Base-by-base conservation (phyloP, 2,797 vertebrate species). In the Hoplostethus mediterraneus region DNA sequence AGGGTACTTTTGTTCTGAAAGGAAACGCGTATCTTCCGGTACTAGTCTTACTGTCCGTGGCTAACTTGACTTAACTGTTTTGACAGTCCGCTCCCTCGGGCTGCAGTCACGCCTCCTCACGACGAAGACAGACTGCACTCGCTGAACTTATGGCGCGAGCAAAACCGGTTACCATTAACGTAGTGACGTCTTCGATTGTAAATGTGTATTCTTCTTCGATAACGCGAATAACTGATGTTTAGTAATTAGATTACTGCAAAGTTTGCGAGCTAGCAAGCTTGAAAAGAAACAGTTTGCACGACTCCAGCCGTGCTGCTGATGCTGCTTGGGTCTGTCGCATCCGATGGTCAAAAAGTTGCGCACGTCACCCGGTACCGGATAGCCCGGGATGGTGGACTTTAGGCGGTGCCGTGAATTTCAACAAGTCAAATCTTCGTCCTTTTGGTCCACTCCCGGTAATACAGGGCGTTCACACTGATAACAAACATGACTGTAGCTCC, bases 41-140 rank as follows among this genome's bases (percentile, higher is more conserved):
- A 10, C 12, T 12, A 12, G 2, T 12, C 10, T 4, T 10, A 11
- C 40, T 12, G 7, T 40, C 7, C 9, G 38, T 40, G 38, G 7
- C 7, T 40, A 44, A 11, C 40, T 44, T 44, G 40, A 44, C 10
- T 10, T 11, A 10, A 11, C 11, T 12, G 21, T 12, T 4, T 44
- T 44, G 40, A 44, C 40, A 44, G 40, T 44, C 10, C 38, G 21
- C 6, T 6, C n/a, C 11, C 25, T 30, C 28, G 10, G 52, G 25
- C 52, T 28, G 52, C 52, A 12, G 52, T 54, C 52, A 54, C 52
- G 52, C 52, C 52, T 54, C 52, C 52, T 54, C 52, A 5, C 21
- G 21, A 14, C 16, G 5, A 7, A 17, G n/a, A 16, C 47, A n/a
- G 14, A 5, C 47, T 30, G 21, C 52, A 54, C 25, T 30, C 52